A percentile compares a stretch with the other conserved stretches of the same genome.
phyloP scores from a whole-genome alignment of 2,888 invertebrate genomes.

The Tipula vernalis region DNA sequence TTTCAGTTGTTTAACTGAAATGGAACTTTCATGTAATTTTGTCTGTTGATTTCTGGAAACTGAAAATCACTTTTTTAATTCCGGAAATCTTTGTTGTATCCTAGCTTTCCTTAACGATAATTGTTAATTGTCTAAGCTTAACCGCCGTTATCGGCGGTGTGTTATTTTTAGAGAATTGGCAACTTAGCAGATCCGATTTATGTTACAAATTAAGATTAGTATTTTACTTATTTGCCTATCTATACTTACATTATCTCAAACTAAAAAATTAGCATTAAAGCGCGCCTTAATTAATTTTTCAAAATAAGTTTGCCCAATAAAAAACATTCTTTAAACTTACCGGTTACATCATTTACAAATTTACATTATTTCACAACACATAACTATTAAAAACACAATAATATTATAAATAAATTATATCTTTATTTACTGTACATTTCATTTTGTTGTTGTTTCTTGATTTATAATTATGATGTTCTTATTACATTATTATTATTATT shows the following conservation, averaged over 20 bases:
- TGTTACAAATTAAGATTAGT: too few relatives aligned
- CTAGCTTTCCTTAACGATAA: too few relatives aligned
- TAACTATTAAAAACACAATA: background rate
- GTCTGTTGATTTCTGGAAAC: too few relatives aligned
- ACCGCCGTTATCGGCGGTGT: too few relatives aligned
- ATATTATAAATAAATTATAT: slow-evolving; percentile 10
- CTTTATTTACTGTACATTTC: slow-evolving; percentile 11
- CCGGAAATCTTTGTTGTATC: too few relatives aligned
- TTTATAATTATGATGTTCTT: background rate
- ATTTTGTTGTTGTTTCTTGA: background rate
- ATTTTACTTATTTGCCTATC: too few relatives aligned
- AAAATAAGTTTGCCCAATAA: background rate
- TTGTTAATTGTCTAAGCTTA: too few relatives aligned
- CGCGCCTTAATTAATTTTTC: background rate
- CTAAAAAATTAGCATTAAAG: background rate
- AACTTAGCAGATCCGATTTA: too few relatives aligned
- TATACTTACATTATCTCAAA: background rate
- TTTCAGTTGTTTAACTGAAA: too few relatives aligned
- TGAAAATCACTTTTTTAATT: too few relatives aligned
- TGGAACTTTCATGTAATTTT: too few relatives aligned
- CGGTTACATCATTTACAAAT: background rate
- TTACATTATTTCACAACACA: background rate
- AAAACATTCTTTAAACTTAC: background rate
- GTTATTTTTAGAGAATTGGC: too few relatives aligned
- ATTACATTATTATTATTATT: background rate